A percentile compares a stretch with the other conserved stretches of the same genome.
Evolutionary conservation across 1,140 invertebrate genomes (phyloP).

Genomic region (Hylaeus volcanicus): DNA sequence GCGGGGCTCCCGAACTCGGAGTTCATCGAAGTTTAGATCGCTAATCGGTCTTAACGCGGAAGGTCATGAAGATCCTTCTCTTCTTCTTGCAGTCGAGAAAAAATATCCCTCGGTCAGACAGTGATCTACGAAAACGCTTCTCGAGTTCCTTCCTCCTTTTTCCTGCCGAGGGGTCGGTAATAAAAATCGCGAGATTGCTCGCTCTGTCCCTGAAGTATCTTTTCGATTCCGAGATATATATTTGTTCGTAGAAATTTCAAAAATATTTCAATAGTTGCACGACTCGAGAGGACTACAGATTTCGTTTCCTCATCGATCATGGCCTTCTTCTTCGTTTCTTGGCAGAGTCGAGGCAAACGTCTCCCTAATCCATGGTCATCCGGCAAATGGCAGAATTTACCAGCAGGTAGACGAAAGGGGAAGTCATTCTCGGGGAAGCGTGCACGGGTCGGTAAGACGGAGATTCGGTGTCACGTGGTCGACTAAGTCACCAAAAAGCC

Average conservation of each 20-base stretch:
- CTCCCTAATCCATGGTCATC: not conserved
- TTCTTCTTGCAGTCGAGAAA: not conserved
- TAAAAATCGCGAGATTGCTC: not conserved
- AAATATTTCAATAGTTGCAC: no score
- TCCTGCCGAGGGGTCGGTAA: not conserved
- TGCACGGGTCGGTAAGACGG: conserved; percentile 50
- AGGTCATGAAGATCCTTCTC: conserved; percentile 15
- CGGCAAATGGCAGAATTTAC: not conserved
- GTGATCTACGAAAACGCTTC: not conserved
- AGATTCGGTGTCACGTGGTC: conserved; percentile 52
- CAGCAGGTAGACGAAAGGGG: not conserved
- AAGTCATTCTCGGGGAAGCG: not conserved
- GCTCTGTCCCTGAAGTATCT: not conserved
- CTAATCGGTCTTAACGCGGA: conserved; percentile 64
- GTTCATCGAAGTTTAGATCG: conserved; percentile 67
- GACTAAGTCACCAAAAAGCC: conserved; percentile 63
- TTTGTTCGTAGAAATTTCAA: no score
- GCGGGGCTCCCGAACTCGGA: conserved; percentile 51
- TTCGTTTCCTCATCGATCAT: no score
- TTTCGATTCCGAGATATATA: no score
- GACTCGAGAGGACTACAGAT: no score
- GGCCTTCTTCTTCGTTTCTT: not conserved
- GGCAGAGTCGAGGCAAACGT: not conserved
- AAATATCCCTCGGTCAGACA: conserved; percentile 12
- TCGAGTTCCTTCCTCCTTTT: not conserved